phyloP scores from a whole-genome alignment of 2,797 vertebrate species.

The Pangasius djambal region DNA sequence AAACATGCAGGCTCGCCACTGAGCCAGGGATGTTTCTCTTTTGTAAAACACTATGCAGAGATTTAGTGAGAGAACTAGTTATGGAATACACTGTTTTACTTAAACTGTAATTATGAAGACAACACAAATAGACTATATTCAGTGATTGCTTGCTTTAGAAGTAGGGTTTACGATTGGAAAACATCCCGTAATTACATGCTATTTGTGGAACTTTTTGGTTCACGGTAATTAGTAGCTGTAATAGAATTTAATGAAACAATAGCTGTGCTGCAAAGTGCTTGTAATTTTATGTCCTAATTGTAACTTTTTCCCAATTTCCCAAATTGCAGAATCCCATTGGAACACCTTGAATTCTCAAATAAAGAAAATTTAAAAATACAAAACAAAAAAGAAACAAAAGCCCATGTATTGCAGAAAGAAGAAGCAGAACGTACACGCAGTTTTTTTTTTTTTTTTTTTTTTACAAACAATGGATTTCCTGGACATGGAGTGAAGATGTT shows the following conservation, averaged over 20 bases:
- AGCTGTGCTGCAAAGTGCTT: conserved; percentile 8
- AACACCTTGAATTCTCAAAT: conserved; percentile 85
- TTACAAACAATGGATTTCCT: conserved; percentile 75
- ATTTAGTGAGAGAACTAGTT: conserved; percentile 1
- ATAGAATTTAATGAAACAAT: conserved; percentile 33
- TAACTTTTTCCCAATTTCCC: conserved; percentile 62
- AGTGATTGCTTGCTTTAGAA: conserved; percentile 12
- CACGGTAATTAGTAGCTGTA: conserved; percentile 16
- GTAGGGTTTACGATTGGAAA: neutral
- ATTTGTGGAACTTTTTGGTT: conserved; percentile 21
- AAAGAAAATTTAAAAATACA: conserved; percentile 45
- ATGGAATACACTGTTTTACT: neutral
- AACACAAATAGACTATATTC: conserved; percentile 18
- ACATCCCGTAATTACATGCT: conserved; percentile 28
- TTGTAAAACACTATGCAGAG: neutral
- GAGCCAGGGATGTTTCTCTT: neutral
- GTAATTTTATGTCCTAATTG: conserved; percentile 52
- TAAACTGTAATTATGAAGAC: conserved; percentile 24
- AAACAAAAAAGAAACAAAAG: conserved; percentile 39
- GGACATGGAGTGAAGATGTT: conserved; percentile 89
- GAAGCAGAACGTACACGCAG: conserved; percentile 37
- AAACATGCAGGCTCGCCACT: conserved; percentile 2
- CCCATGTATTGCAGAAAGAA: conserved; percentile 41
- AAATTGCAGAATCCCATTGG: conserved; percentile 86
- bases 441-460: no score